Evolutionary conservation across 2,888 invertebrate genomes (phyloP), one percentile per base, ranked within the genome.

Genomic region (Drosophila antonietae): DNA sequence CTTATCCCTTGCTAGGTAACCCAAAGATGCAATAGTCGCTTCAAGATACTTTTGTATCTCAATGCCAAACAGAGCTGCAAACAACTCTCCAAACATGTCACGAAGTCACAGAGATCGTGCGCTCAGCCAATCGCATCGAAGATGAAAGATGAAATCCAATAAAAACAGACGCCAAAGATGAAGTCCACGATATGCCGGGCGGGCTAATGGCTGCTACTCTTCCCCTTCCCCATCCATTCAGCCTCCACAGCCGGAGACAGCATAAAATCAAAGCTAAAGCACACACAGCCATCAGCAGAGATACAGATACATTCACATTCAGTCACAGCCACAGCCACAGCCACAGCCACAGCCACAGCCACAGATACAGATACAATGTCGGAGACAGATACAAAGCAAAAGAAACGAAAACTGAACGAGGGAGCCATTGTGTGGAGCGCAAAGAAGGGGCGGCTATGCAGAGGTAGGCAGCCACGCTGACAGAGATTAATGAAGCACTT

Each of bases 401-500:
- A 82, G 68, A 82, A 75, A 75, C 69, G 64, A 81, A 81, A 78
- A 73, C 23, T n/a, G 61, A 73, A 51, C 68, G 69, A 71, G 62
- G n/a, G 37, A 18, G 37, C 58, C 10, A 2, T n/a, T n/a, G 14
- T 6, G 37, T 0, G 20, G 15, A 2, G 55, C 4, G 43, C 31
- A 14, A 18, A 18, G 55, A 4, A 33, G 41, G 41, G 28, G 15
- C 28, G 28, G 7, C 6, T 6, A 8, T n/a, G 31, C 35, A 15
- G 31, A 14, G 15, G 43, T 37, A 52, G 52, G 58, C 51, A 41
- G 61, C 62, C 58, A 55, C 71, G 76, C 83, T 86, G 89, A 90
- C 90, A 90, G 89, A 86, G 86, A 90, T 86, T 90, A 86, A 86
- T 86, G 90, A 90, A 86, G 89, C 87, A 86, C 89, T 90, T 87